These are phyloP conservation scores for Enteromius paludinosus DNA, from an alignment of 2,797 vertebrate genomes.

Conservation along the genomic window DNA sequence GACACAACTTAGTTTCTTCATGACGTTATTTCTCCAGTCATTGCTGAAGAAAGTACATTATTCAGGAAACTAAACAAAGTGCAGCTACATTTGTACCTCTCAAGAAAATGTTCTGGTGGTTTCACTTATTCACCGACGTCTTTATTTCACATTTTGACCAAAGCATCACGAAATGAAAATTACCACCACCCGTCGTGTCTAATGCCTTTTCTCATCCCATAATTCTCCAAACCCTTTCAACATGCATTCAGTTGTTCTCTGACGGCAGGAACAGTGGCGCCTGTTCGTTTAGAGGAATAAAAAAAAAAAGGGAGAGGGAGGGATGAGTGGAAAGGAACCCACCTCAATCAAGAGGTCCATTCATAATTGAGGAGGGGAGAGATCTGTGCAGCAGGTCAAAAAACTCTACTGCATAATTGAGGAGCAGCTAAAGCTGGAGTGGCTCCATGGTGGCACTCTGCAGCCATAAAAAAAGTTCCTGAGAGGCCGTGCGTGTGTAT, in stretches of 20 bases:
- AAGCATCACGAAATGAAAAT: slow-evolving; percentile 41
- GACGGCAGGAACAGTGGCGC: slow-evolving; percentile 58
- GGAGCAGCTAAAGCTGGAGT: slow-evolving; percentile 61
- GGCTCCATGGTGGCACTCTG: slow-evolving; percentile 66
- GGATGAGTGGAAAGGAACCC: slow-evolving; percentile 58
- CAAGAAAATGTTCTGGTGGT: slow-evolving; percentile 3
- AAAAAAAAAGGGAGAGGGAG: slow-evolving; percentile 41
- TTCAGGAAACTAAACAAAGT: too few species aligned
- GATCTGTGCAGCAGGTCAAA: slow-evolving; percentile 66
- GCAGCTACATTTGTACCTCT: slow-evolving; percentile 18
- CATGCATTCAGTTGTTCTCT: slow-evolving; percentile 42
- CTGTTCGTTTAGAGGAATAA: slow-evolving; percentile 54
- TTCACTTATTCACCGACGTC: slow-evolving; percentile 55
- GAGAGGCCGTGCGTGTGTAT: slow-evolving; percentile 40
- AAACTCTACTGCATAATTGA: slow-evolving; percentile 71
- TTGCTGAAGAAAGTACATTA: slow-evolving; percentile 3
- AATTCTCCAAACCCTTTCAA: slow-evolving; percentile 53
- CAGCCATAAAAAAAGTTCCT: slow-evolving; percentile 61
- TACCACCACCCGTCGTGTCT: slow-evolving; percentile 50
- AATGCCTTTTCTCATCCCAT: slow-evolving; percentile 54
- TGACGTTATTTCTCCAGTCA: slow-evolving; percentile 6
- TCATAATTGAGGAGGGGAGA: slow-evolving; percentile 67
- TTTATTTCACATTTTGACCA: slow-evolving; percentile 39
- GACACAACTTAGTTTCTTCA: neutral
- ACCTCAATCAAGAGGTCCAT: slow-evolving; percentile 67